Conservation (phyloP, 2,113 vertebrate species). For the Alouatta palliata region DNA sequence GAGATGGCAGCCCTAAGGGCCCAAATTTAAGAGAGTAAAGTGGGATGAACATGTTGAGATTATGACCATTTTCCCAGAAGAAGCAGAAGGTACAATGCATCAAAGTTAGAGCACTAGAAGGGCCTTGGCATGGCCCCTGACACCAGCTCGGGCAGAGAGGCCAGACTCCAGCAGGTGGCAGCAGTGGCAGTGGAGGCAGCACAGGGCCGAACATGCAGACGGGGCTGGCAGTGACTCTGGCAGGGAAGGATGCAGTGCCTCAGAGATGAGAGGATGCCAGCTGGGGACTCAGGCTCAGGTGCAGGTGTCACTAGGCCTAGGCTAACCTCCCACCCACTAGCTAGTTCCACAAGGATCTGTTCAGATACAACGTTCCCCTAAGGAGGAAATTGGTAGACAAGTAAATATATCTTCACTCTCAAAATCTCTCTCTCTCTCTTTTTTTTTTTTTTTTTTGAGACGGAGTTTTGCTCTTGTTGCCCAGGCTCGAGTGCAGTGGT, state of each 20-base stretch:
- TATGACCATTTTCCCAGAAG: background rate
- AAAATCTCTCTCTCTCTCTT: background rate
- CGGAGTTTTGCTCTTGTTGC: no score
- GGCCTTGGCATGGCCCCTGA: background rate
- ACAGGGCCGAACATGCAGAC: background rate
- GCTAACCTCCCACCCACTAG: background rate
- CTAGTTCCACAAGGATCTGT: background rate
- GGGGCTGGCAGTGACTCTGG: background rate
- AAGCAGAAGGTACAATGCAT: background rate
- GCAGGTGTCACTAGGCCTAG: background rate
- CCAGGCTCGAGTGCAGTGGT: no score
- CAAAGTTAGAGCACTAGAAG: background rate
- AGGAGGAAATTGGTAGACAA: background rate
- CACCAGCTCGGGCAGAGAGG: background rate
- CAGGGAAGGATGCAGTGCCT: background rate
- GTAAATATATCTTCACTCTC: background rate
- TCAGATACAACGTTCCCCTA: background rate
- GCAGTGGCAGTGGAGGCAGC: no score
- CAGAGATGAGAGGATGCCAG: background rate
- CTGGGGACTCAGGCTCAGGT: background rate
- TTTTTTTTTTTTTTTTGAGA: no score
- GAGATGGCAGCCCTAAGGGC: background rate
- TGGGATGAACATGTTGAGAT: background rate
- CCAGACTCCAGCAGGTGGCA: background rate
- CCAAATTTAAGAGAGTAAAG: background rate